These are phyloP conservation scores for Periplaneta americana DNA, from an alignment of 1,140 invertebrate species.

Conservation along the genomic window DNA sequence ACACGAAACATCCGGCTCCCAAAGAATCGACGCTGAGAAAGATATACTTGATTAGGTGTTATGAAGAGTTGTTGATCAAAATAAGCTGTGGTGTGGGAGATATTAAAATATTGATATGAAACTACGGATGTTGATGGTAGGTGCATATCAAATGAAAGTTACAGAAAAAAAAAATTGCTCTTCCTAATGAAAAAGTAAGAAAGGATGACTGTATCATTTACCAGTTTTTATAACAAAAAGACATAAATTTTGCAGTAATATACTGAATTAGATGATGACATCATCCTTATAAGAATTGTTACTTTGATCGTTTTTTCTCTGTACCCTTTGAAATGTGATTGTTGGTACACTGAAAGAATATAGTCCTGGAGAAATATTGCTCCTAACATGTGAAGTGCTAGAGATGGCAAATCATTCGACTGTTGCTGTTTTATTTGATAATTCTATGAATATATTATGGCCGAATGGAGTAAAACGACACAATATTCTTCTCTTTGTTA, in stretches of 20 bases:
- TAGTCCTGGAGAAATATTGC: background rate
- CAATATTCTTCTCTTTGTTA: conserved; percentile 18
- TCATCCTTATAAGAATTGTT: no score
- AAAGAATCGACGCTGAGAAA: background rate
- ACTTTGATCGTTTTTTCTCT: no score
- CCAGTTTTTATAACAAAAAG: background rate
- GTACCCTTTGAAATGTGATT: background rate
- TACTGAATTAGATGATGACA: no score
- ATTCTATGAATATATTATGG: background rate
- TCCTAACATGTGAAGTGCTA: background rate
- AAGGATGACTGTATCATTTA: no score
- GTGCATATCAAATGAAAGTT: background rate
- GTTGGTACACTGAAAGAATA: no score
- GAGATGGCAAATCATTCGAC: background rate
- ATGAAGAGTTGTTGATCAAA: background rate
- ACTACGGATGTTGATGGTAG: background rate
- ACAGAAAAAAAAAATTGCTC: no score
- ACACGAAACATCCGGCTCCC: background rate
- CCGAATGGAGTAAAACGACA: background rate
- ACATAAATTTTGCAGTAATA: no score
- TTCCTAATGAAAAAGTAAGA: no score
- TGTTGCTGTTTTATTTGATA: background rate
- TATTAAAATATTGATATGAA: background rate
- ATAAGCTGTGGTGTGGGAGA: background rate
- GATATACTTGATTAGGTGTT: background rate